Evolutionary conservation across 2,113 vertebrate genomes (phyloP).

Genomic region (Condylura cristata): DNA sequence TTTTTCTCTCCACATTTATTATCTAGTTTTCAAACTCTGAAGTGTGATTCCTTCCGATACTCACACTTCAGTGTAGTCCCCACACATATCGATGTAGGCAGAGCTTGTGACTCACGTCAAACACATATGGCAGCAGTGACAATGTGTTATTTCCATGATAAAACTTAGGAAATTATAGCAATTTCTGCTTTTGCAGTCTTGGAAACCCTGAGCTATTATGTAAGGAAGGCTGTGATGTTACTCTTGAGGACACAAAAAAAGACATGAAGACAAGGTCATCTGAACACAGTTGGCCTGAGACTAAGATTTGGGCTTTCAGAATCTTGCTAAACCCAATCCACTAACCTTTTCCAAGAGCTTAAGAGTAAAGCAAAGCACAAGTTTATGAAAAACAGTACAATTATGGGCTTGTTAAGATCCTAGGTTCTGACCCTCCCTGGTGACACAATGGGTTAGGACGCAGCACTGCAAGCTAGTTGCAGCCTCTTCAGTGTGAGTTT

Average conservation of each 20-base stretch:
- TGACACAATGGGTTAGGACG: too few relatives aligned
- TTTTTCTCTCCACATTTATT: not conserved
- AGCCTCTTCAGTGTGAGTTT: too few relatives aligned
- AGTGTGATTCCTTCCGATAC: not conserved
- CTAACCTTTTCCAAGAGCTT: not conserved
- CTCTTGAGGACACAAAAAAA: not conserved
- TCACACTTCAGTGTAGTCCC: not conserved
- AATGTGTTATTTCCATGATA: not conserved
- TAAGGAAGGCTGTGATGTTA: not conserved
- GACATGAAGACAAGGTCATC: not conserved
- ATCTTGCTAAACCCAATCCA: not conserved
- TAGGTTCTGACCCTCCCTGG: too few relatives aligned
- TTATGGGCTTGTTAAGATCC: not conserved
- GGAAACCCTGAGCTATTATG: not conserved
- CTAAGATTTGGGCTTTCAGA: not conserved
- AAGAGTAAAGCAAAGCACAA: not conserved
- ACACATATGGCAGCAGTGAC: not conserved
- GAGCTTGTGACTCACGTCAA: not conserved
- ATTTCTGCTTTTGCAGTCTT: not conserved
- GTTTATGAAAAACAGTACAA: not conserved
- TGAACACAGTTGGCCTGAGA: not conserved
- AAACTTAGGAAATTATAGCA: not conserved
- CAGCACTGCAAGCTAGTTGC: too few relatives aligned
- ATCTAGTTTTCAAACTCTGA: not conserved
- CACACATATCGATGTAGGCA: not conserved